Percentiles rank a stretch among this genome's conserved stretches.
Evolutionary conservation across 2,113 vertebrate species (phyloP).

Genomic region (Stegostoma tigrinum): DNA sequence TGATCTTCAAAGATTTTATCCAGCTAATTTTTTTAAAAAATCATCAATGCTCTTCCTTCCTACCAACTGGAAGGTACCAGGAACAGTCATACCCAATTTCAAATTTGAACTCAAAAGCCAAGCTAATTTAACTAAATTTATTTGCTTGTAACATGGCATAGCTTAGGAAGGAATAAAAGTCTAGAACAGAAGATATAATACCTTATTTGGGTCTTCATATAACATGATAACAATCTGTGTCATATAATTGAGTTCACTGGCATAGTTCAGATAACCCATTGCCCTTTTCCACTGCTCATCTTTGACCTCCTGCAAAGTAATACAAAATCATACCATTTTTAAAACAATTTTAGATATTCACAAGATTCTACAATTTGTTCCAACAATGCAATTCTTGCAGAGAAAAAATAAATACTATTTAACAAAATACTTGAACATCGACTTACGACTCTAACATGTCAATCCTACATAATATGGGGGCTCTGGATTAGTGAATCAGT

Average conservation of each 20-base stretch:
- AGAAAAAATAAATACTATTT: neutral
- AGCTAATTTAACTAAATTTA: neutral
- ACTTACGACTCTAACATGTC: neutral
- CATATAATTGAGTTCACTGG: constrained; percentile 87
- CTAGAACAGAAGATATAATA: constrained; percentile 44
- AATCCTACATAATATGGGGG: neutral
- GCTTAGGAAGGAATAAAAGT: neutral
- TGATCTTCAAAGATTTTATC: neutral
- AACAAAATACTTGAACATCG: neutral
- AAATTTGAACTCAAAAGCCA: constrained; percentile 2
- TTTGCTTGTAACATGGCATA: neutral
- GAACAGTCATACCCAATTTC: neutral
- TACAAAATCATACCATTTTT: neutral
- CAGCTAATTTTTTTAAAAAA: neutral
- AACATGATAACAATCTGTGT: constrained; percentile 90
- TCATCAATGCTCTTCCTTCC: no score
- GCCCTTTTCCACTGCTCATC: constrained; percentile 85
- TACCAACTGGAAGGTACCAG: no score
- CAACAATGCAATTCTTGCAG: neutral
- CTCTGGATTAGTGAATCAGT: neutral
- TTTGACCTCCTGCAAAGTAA: constrained; percentile 63
- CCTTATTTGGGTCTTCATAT: constrained; percentile 86
- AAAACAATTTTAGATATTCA: neutral
- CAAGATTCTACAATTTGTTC: neutral
- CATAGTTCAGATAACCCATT: constrained; percentile 81